Conservation (phyloP, 1,140 invertebrate genomes). For the Helicorthomorpha holstii region DNA sequence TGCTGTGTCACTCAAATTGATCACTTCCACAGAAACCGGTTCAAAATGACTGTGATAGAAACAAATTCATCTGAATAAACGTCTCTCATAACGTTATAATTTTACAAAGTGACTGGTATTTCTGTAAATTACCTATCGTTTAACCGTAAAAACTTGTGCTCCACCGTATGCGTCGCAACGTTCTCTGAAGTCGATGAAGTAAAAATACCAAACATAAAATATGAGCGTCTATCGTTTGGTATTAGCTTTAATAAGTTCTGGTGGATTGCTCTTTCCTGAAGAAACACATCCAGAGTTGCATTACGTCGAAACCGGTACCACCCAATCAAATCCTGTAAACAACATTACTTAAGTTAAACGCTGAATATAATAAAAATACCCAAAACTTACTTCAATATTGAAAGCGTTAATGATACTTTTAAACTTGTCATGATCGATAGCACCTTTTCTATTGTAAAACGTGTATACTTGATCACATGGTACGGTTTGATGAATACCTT, state of each 20-base stretch:
- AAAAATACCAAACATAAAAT: not conserved
- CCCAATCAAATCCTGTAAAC: not conserved
- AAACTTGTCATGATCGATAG: not conserved
- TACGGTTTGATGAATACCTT: not conserved
- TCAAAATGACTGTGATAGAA: not conserved
- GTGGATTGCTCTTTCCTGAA: not conserved
- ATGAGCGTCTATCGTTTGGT: not conserved
- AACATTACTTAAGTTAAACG: not conserved
- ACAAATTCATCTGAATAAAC: not conserved
- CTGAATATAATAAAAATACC: not conserved
- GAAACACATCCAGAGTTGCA: not conserved
- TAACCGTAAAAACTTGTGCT: not conserved
- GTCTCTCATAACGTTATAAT: not conserved
- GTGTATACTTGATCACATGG: not conserved
- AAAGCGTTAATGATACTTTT: not conserved
- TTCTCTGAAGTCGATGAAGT: not conserved
- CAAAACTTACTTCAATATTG: not conserved
- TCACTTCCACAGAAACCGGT: not conserved
- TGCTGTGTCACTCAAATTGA: not conserved
- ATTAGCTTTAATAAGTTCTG: not conserved
- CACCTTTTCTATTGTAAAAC: not conserved
- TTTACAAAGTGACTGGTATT: not conserved
- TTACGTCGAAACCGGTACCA: slow-evolving; percentile 1
- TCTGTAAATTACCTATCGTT: not conserved
- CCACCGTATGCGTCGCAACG: not conserved